Conservation (phyloP, 2,888 invertebrate genomes). For the Drosophila ustulata region DNA sequence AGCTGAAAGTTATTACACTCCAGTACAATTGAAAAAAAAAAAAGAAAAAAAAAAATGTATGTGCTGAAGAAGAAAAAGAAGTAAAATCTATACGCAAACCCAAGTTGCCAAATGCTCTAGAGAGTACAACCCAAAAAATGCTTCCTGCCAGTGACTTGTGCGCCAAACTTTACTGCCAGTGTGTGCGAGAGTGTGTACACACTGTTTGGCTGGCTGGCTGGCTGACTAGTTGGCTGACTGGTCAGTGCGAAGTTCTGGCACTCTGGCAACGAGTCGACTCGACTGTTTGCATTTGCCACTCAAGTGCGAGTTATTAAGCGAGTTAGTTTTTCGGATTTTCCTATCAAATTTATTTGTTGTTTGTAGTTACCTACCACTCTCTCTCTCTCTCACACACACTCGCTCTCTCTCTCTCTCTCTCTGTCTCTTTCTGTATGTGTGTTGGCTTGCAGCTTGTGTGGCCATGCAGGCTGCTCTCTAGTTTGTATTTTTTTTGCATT, state of each 20-base stretch:
- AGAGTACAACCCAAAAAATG: slow-evolving; percentile 12
- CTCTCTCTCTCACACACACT: background rate
- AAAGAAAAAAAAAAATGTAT: background rate
- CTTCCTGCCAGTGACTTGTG: background rate
- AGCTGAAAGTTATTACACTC: slow-evolving; percentile 60
- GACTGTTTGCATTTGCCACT: slow-evolving; percentile 65
- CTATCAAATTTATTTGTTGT: slow-evolving; percentile 65
- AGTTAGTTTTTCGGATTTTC: slow-evolving; percentile 69
- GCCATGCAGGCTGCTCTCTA: background rate
- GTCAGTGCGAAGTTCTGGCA: slow-evolving; percentile 48
- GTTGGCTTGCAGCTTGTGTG: slow-evolving; percentile 8
- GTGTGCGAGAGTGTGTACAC: slow-evolving; percentile 13
- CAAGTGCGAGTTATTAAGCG: slow-evolving; percentile 69
- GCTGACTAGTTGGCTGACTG: slow-evolving; percentile 16
- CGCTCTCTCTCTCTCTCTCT: background rate
- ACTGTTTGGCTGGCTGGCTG: slow-evolving; percentile 3
- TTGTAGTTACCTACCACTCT: slow-evolving; percentile 44
- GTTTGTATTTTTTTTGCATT: no score
- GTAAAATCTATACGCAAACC: background rate
- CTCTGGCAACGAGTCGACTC: slow-evolving; percentile 34
- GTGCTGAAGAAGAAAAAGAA: background rate
- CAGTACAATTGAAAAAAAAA: slow-evolving; percentile 52
- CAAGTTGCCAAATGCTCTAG: slow-evolving; percentile 30
- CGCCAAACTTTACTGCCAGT: slow-evolving; percentile 10
- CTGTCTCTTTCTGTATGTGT: slow-evolving; percentile 8